phyloP scores from a whole-genome alignment of 1,140 invertebrate species.

The Drosophila athabasca region DNA sequence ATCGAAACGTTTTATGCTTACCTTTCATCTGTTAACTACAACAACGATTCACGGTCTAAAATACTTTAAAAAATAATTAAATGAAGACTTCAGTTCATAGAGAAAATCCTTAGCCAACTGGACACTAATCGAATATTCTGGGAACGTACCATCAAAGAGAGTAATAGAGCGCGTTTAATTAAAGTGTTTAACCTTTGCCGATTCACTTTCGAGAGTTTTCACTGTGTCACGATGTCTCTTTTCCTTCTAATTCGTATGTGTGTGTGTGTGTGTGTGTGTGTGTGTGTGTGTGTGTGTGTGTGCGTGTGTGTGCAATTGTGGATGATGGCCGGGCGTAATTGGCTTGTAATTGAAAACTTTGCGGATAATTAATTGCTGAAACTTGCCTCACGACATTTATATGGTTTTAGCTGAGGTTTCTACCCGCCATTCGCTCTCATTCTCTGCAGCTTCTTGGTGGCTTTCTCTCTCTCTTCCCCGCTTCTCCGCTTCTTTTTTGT shows the following conservation, averaged over 20 bases:
- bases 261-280: conserved; percentile 5
- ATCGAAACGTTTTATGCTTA: too few species aligned
- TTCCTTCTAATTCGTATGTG: not conserved
- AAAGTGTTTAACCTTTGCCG: too few species aligned
- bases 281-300: conserved; percentile 6
- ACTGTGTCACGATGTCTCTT: not conserved
- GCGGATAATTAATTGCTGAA: conserved; percentile 76
- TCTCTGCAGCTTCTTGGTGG: not conserved
- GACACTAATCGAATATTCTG: too few species aligned
- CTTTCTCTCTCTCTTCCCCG: not conserved
- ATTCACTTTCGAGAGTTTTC: too few species aligned
- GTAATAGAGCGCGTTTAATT: too few species aligned
- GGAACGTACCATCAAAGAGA: too few species aligned
- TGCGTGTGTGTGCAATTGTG: conserved; percentile 18
- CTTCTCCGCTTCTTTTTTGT: conserved; percentile 9
- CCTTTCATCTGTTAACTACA: too few species aligned
- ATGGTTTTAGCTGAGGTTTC: conserved; percentile 68
- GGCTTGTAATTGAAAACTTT: conserved; percentile 78
- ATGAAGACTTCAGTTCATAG: too few species aligned
- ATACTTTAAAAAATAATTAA: too few species aligned
- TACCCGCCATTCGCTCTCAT: conserved; percentile 38
- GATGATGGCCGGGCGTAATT: conserved; percentile 61
- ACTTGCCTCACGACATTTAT: conserved; percentile 74
- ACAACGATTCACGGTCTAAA: too few species aligned
- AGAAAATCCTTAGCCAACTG: too few species aligned